phyloP scores from a whole-genome alignment of 2,113 vertebrate species.

The Bos indicus region DNA sequence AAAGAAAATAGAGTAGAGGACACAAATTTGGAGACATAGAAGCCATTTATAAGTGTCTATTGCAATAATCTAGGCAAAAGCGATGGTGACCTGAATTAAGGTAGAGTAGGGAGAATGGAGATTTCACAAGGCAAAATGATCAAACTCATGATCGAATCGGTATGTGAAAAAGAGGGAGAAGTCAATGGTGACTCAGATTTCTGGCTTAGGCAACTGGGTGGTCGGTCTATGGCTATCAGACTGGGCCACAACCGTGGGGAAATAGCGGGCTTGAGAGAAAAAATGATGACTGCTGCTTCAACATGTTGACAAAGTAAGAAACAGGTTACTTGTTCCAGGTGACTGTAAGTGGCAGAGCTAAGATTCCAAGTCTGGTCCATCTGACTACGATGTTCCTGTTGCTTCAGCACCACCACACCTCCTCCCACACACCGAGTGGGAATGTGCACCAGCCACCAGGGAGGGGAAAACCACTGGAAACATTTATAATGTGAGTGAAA shows the following conservation, averaged over 20 bases:
- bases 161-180: conserved; percentile 8
- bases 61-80: neutral
- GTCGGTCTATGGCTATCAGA: neutral
- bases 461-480: neutral
- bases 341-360: neutral
- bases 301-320: conserved; percentile 15
- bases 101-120: neutral
- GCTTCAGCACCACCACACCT: neutral
- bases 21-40: neutral
- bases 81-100: neutral
- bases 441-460: neutral
- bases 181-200: neutral
- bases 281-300: neutral
- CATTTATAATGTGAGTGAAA: neutral
- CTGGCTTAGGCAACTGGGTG: neutral
- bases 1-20: neutral
- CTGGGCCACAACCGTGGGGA: neutral
- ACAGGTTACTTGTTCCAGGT: neutral
- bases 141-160: neutral
- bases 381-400: neutral
- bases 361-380: neutral
- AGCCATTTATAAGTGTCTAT: neutral
- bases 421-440: neutral
- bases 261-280: neutral
- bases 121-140: neutral